Percentiles rank a stretch among this genome's conserved stretches.
Evolutionary conservation across 2,888 invertebrate species (phyloP).

Genomic region (Drosophila setosimentum): DNA sequence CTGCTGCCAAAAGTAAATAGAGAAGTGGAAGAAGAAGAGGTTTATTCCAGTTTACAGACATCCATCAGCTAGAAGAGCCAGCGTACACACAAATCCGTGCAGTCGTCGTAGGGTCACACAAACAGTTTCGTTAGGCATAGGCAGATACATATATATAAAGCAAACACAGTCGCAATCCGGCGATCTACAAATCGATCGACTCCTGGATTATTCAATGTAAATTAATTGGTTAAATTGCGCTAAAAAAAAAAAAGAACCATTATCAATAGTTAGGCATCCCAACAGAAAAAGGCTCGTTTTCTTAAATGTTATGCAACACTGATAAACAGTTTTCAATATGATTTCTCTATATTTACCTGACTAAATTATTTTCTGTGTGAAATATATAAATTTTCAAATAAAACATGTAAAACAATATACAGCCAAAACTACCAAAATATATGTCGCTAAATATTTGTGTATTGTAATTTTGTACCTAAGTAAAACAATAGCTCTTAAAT

Average conservation of each 20-base stretch:
- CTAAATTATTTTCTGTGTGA: conserved; percentile 76
- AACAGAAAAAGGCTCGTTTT: conserved; percentile 27
- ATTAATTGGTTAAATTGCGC: conserved; percentile 37
- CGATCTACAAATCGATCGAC: conserved; percentile 11
- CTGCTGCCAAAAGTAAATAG: conserved; percentile 70
- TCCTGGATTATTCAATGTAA: conserved; percentile 34
- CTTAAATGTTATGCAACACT: conserved; percentile 32
- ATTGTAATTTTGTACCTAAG: conserved; percentile 45
- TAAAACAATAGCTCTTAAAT: conserved; percentile 13
- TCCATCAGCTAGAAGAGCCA: conserved; percentile 21
- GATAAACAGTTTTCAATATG: conserved; percentile 42
- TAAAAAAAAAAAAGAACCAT: conserved; percentile 10
- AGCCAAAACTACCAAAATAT: conserved; percentile 49
- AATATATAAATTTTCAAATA: conserved; percentile 73
- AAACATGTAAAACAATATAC: conserved; percentile 61
- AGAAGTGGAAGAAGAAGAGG: conserved; percentile 9
- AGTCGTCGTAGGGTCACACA: conserved; percentile 39
- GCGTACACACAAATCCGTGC: conserved; percentile 18
- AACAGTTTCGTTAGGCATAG: conserved; percentile 52
- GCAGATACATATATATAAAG: conserved; percentile 31
- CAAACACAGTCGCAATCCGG: conserved; percentile 25
- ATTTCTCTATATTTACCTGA: conserved; percentile 71
- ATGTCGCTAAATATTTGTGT: conserved; percentile 53
- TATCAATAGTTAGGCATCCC: conserved; percentile 34
- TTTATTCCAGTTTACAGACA: conserved; percentile 26